These are phyloP conservation scores for Amphibalanus amphitrite DNA, from an alignment of 1,140 invertebrate species.

Conservation along the genomic window DNA sequence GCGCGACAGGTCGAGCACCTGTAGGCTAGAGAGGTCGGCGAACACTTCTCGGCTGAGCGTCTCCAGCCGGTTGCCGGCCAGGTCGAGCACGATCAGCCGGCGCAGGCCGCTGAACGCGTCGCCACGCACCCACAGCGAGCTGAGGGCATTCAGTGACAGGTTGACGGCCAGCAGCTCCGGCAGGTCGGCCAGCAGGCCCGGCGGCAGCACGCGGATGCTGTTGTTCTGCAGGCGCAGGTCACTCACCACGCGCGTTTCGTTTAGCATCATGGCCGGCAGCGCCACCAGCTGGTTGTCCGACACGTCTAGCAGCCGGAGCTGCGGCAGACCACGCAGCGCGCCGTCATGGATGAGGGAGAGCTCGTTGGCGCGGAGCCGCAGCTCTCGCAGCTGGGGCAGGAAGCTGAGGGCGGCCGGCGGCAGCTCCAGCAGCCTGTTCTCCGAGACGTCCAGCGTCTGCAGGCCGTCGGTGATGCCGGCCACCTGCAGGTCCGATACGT, in stretches of 20 bases:
- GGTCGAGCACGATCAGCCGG: constrained; percentile 61
- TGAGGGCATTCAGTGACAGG: constrained; percentile 27
- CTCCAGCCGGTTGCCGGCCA: constrained; percentile 64
- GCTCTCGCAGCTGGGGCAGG: constrained; percentile 37
- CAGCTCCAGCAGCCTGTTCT: constrained; percentile 39
- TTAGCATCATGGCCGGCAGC: constrained; percentile 38
- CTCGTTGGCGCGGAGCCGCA: constrained; percentile 48
- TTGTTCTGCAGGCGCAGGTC: constrained; percentile 47
- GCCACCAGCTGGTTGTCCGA: constrained; percentile 61
- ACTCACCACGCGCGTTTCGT: constrained; percentile 43
- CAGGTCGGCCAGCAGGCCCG: constrained; percentile 58
- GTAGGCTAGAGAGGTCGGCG: constrained; percentile 57
- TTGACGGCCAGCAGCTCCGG: constrained; percentile 54
- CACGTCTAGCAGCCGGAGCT: constrained; percentile 41
- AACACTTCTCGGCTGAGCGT: constrained; percentile 57
- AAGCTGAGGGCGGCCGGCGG: constrained; percentile 45
- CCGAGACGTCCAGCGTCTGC: constrained; percentile 46
- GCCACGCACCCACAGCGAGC: constrained; percentile 27
- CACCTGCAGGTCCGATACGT: constrained; percentile 54
- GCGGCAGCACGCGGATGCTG: constrained; percentile 58
- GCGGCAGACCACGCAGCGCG: constrained; percentile 24
- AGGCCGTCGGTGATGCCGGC: constrained; percentile 48
- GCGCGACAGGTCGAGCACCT: constrained; percentile 59
- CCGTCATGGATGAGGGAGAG: constrained; percentile 27
- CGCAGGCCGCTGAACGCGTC: constrained; percentile 71